phyloP scores from a whole-genome alignment of 2,113 vertebrate species.

The Mohoua ochrocephala region DNA sequence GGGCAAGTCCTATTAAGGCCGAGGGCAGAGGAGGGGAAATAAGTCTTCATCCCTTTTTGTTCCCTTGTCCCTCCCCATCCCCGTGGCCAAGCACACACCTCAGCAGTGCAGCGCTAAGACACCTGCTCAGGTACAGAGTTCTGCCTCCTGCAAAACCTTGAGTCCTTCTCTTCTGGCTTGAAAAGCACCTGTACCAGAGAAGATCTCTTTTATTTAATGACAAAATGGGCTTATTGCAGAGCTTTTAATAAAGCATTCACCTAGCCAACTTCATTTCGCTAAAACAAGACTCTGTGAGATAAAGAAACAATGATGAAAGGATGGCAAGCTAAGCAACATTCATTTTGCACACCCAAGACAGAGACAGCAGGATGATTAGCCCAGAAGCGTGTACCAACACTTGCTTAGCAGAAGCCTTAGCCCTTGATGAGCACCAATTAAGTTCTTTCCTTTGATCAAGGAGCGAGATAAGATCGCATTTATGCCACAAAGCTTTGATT shows the following conservation, averaged over 20 bases:
- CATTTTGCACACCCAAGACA: not conserved
- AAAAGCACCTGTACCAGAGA: not conserved
- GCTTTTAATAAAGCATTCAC: not conserved
- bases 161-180: not conserved
- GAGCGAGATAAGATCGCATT: constrained; percentile 23
- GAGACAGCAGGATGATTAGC: not conserved
- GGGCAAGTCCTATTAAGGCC: not conserved
- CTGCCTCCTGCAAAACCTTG: not conserved
- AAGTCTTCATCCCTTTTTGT: not conserved
- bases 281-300: not conserved
- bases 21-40: not conserved
- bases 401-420: constrained; percentile 4
- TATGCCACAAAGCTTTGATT: constrained; percentile 5
- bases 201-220: not conserved
- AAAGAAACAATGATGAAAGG: not conserved
- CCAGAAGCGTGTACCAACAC: not conserved
- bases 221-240: not conserved
- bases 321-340: not conserved
- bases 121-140: not conserved
- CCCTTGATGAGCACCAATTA: constrained; percentile 36
- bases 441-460: constrained; percentile 49
- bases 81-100: not conserved
- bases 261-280: not conserved
- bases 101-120: not conserved
- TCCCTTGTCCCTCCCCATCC: not conserved